Base-by-base conservation (phyloP, 2,888 invertebrate species). In the Caenorhabditis plicata region DNA sequence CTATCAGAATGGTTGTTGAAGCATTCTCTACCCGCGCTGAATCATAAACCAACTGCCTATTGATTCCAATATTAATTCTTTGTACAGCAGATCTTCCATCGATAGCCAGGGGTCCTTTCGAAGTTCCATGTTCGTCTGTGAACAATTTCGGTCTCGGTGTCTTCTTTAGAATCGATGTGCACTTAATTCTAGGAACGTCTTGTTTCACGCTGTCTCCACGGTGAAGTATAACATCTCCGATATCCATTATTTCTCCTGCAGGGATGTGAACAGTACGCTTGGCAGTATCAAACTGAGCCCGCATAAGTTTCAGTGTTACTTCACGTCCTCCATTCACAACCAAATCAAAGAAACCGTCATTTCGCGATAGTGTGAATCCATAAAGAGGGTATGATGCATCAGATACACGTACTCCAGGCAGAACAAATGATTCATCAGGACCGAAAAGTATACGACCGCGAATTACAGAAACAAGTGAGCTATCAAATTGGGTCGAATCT, bases 401-500 rank as follows among this genome's bases (percentile, higher is more conserved):
- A 64, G 92, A 91, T 55, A 99, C 94, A 73, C 95, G 87, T 82
- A 98, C 94, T 81, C 96, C 96, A 82, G 92, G 89, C 85, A 99
- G 89, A 73, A 95, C 93, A 92, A 85, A 93, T 20, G 29, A 27
- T 9, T 9, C 8, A 27, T 33, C 13, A 43, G 46, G 23, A 44
- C 64, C 25, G 64, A 64, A 70, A 74, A 93, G 88, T 81, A 98
- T 94, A 85, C 91, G 90, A 74, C 98, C 98, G 81, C 96, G 88
- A 87, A 98, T 92, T 83, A 98, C 95, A 81, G 96, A 92, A 80
- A 93, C 95, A 83, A 95, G 92, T 26, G 92, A 93, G 86, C 94
- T 93, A 81, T 92, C 92, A 86, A 95, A 98, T 85, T 94, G 92
- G 85, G 91, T 90, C 87, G 90, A 89, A 83, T 93, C 92, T 44